Percentiles rank a stretch among this genome's conserved stretches.
Evolutionary conservation across 2,113 vertebrate species (phyloP).

Genomic region (Lota lota): DNA sequence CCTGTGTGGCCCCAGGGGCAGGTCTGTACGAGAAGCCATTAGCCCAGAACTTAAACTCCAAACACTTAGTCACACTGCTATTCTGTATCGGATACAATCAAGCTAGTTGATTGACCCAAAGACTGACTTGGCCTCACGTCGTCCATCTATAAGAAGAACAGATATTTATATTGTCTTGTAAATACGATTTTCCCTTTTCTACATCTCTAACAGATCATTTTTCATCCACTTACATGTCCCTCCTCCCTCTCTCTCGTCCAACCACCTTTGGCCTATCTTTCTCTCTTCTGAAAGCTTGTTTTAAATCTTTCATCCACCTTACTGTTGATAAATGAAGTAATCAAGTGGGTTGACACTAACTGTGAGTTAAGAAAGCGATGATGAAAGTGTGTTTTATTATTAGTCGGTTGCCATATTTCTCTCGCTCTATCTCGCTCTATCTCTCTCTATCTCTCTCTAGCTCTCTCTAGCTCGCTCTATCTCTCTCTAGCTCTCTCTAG

Average conservation of each 20-base stretch:
- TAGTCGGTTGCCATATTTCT: slow-evolving; percentile 10
- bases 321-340: slow-evolving; percentile 16
- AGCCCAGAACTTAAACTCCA: background rate
- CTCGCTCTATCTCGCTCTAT: slow-evolving; percentile 17
- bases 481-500: background rate
- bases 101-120: too few species aligned
- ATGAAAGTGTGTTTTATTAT: slow-evolving; percentile 15
- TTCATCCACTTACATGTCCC: background rate
- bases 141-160: too few species aligned
- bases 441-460: background rate
- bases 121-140: too few species aligned
- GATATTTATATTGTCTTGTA: too few species aligned
- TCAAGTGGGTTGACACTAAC: slow-evolving; percentile 15
- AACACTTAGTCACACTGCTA: background rate
- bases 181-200: background rate
- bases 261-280: background rate
- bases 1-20: too few species aligned
- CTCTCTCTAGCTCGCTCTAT: background rate
- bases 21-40: too few species aligned
- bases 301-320: background rate
- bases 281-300: slow-evolving; percentile 5
- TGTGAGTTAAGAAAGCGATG: slow-evolving; percentile 18
- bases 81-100: background rate
- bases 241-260: background rate
- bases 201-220: background rate